These are phyloP conservation scores for Trogon melanurus DNA, from an alignment of 2,113 vertebrate genomes.

Conservation along the genomic window DNA sequence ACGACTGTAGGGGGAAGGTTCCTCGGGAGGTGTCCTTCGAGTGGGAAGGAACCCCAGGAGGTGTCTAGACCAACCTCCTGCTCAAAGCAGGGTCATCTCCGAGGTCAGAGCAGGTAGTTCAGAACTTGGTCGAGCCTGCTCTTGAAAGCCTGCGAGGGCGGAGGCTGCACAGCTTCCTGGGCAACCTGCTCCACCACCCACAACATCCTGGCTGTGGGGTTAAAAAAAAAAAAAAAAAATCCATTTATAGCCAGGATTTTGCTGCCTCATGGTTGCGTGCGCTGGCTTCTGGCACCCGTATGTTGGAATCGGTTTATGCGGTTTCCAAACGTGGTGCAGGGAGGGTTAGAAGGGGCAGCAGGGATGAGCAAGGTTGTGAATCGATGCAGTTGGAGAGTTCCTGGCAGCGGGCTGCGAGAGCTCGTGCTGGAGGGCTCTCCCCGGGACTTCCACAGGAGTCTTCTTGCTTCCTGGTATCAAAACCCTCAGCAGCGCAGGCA, in stretches of 20 bases:
- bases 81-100: background rate
- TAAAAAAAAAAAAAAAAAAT: no score
- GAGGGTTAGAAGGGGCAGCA: background rate
- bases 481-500: no score
- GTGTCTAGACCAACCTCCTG: background rate
- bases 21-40: background rate
- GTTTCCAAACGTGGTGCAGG: background rate
- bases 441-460: fast-evolving
- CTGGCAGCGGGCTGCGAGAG: background rate
- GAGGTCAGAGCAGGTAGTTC: background rate
- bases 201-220: fast-evolving
- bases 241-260: fast-evolving
- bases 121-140: background rate
- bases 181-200: background rate
- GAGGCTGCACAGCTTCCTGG: background rate
- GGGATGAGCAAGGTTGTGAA: fast-evolving
- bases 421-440: background rate
- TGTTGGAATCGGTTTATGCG: fast-evolving
- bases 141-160: background rate
- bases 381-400: background rate
- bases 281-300: fast-evolving
- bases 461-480: background rate
- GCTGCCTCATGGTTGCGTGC: fast-evolving
- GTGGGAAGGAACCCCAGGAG: background rate
- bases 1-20: background rate